Base-by-base conservation (phyloP, 1,140 invertebrate species). In the Atta cephalotes region DNA sequence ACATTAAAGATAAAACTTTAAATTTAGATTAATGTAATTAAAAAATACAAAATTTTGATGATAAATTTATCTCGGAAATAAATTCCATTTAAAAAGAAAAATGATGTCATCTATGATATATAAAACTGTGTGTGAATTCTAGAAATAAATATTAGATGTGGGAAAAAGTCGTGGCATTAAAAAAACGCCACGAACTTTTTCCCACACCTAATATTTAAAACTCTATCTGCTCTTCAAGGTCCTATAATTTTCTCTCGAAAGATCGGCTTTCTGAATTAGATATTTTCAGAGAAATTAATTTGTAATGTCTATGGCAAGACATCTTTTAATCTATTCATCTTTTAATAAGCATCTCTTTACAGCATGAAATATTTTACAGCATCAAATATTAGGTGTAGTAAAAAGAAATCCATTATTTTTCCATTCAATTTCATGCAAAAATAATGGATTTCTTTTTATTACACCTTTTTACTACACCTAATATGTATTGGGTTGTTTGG, bases 251-350 rank as follows among this genome's bases (percentile, higher is more conserved):
- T 70, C 66, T 70, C 45, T 16, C n/a, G 6, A 49, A 51, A 70
- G 21, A 49, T 70, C 6, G 14, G 6, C 66, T 28, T 70, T 70
- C 39, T 21, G 21, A 70, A 70, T 28, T 70, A 70, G 4, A 3
- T 70, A 51, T 21, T 70, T 49, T 70, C 39, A 70, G 14, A 25
- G 35, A 70, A 16, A 45, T 70, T 70, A 28, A 68, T 10, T 51
- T 9, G 12, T 51, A 28, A 70, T 28, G 9, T 25, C 14, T 51
- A 12, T 35, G 12, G 3, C 3, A 28, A 70, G 21, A 28, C 21
- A 6, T n/a, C 18, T 70, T 49, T 70, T 49, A 39, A 39, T 45
- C 28, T 51, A 51, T 70, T 51, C 21, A 6, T n/a, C 18, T 70
- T 49, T 70, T 49, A 39, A 39, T 45, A 51, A 70, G 6, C 12